Evolutionary conservation across 2,888 invertebrate genomes (phyloP).

Genomic region (Callimorpha dominula): DNA sequence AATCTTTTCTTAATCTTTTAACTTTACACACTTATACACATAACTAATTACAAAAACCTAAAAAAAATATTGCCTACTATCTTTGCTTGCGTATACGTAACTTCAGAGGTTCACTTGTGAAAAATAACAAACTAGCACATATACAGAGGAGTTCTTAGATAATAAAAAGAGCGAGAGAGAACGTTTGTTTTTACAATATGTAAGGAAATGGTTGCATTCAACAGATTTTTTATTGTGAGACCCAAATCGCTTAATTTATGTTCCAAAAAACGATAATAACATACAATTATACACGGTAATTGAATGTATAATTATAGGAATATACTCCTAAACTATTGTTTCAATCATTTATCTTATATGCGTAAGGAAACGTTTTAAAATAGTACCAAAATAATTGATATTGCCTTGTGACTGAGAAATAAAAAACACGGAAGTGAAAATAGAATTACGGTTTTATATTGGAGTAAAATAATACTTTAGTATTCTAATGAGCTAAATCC

Average conservation of each 20-base stretch:
- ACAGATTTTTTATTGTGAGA: neutral
- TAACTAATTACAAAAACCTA: too few species aligned
- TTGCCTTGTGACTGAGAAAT: conserved; percentile 57
- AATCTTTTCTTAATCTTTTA: too few species aligned
- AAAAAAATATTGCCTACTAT: too few species aligned
- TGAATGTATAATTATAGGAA: conserved; percentile 30
- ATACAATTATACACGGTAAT: neutral
- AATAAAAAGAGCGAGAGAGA: too few species aligned
- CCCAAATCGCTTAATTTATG: neutral
- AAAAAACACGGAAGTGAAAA: conserved; percentile 63
- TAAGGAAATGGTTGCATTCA: neutral
- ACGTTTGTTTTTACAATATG: neutral
- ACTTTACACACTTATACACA: too few species aligned
- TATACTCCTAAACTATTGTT: conserved; percentile 32
- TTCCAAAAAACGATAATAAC: conserved; percentile 1
- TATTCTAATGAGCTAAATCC: conserved; percentile 6
- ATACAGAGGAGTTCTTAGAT: too few species aligned
- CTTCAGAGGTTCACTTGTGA: too few species aligned
- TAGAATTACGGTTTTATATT: conserved; percentile 47
- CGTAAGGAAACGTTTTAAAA: conserved; percentile 47
- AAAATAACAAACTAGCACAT: too few species aligned
- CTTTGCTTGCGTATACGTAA: too few species aligned
- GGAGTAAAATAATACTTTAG: conserved; percentile 6
- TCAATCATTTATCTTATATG: conserved; percentile 30
- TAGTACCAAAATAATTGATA: conserved; percentile 40